A percentile compares a stretch with the other conserved stretches of the same genome.
These are phyloP conservation scores for Enteromius argenteus DNA, from an alignment of 2,797 vertebrate species.

Conservation along the genomic window DNA sequence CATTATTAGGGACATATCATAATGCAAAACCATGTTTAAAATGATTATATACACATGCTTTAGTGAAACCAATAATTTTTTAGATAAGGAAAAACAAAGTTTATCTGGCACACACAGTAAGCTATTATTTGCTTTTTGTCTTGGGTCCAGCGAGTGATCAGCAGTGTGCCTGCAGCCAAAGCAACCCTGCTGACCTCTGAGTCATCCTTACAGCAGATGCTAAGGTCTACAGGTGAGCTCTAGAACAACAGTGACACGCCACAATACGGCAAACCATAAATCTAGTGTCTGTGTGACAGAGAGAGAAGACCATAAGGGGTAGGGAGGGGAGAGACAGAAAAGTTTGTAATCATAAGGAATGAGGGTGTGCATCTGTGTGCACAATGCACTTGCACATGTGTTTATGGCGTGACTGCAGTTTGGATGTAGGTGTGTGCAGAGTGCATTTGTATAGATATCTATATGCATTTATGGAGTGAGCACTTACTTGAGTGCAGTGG, in stretches of 20 bases:
- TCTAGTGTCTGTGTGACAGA: conserved; percentile 17
- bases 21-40: background rate
- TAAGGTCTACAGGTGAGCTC: conserved; percentile 13
- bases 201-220: conserved; percentile 45
- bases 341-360: background rate
- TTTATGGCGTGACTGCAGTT: background rate
- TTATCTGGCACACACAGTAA: background rate
- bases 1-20: background rate
- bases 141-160: background rate
- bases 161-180: background rate
- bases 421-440: conserved; percentile 19
- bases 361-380: background rate
- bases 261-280: conserved; percentile 12
- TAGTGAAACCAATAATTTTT: background rate
- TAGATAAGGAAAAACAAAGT: background rate
- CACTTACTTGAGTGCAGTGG: background rate
- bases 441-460: conserved; percentile 5
- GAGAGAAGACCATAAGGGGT: conserved; percentile 17
- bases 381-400: background rate
- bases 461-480: background rate
- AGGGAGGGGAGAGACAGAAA: background rate
- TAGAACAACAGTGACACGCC: background rate
- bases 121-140: conserved; percentile 15
- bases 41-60: background rate
- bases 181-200: conserved; percentile 26